These are phyloP conservation scores for Phalera bucephala DNA, from an alignment of 2,888 invertebrate genomes.

Conservation along the genomic window DNA sequence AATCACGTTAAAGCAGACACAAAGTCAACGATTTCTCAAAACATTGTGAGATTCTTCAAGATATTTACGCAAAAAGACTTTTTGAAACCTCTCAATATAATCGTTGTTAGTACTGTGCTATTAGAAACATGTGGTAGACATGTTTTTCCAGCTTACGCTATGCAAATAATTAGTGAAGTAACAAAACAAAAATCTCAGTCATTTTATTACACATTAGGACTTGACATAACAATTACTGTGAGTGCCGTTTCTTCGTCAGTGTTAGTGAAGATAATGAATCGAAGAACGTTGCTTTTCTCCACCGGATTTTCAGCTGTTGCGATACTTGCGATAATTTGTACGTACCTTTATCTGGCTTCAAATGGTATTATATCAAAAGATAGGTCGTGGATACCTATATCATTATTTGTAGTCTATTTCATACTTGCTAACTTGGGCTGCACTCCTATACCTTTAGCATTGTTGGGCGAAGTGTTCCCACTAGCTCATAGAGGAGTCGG, in stretches of 20 bases:
- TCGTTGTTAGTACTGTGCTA: constrained; percentile 26
- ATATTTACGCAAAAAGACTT: constrained; percentile 24
- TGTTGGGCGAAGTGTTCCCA: constrained; percentile 42
- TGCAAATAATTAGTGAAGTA: constrained; percentile 37
- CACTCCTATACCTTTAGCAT: constrained; percentile 34
- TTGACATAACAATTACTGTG: constrained; percentile 34
- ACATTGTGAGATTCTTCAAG: constrained; percentile 8
- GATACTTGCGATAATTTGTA: constrained; percentile 26
- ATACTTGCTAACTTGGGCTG: constrained; percentile 37
- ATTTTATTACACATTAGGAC: constrained; percentile 34
- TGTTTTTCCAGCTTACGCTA: constrained; percentile 41
- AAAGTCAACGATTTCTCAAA: background rate
- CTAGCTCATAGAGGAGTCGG: constrained; percentile 35
- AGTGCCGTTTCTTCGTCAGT: constrained; percentile 29
- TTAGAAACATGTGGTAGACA: constrained; percentile 41
- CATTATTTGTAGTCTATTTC: constrained; percentile 34
- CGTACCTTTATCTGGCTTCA: constrained; percentile 27
- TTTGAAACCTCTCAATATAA: constrained; percentile 31
- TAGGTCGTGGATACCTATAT: constrained; percentile 26
- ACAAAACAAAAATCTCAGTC: constrained; percentile 20
- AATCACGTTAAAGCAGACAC: constrained; percentile 4
- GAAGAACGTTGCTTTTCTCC: constrained; percentile 38
- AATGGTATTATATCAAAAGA: constrained; percentile 18
- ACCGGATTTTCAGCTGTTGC: constrained; percentile 32
- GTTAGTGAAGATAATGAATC: constrained; percentile 26